phyloP scores from a whole-genome alignment of 2,113 vertebrate genomes.

The Marmota monax region DNA sequence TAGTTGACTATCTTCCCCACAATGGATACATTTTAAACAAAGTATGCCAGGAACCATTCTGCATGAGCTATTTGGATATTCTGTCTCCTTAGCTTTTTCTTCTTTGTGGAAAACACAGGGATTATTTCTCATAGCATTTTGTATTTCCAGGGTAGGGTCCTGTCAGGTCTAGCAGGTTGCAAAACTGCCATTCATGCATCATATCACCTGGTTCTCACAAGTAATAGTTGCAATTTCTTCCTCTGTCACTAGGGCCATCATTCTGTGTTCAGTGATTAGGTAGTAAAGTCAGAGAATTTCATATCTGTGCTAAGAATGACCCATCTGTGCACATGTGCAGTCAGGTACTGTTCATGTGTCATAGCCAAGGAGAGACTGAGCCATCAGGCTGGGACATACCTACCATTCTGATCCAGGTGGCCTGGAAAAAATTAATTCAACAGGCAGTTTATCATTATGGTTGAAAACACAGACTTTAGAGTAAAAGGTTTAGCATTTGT shows the following conservation, averaged over 20 bases:
- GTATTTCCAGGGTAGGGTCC: not conserved
- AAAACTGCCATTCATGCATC: not conserved
- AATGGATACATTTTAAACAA: not conserved
- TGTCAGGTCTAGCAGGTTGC: not conserved
- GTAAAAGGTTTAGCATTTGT: not conserved
- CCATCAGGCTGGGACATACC: not conserved
- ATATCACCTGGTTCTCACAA: not conserved
- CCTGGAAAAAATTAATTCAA: not conserved
- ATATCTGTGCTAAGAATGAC: not conserved
- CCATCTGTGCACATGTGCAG: not conserved
- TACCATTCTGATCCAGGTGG: not conserved
- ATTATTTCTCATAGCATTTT: not conserved
- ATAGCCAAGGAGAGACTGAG: not conserved
- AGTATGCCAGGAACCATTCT: not conserved
- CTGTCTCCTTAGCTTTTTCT: not conserved
- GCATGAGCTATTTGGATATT: not conserved
- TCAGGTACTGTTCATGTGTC: not conserved
- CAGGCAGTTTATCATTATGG: not conserved
- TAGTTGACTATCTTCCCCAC: not conserved
- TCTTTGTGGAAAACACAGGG: not conserved
- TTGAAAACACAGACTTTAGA: not conserved
- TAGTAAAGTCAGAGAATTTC: not conserved
- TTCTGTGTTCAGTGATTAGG: not conserved
- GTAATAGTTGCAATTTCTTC: not conserved
- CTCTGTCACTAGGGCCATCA: not conserved